A percentile compares a stretch with the other conserved stretches of the same genome.
Evolutionary conservation across 2,888 invertebrate genomes (phyloP).

Genomic region (Drosophila paracracens): DNA sequence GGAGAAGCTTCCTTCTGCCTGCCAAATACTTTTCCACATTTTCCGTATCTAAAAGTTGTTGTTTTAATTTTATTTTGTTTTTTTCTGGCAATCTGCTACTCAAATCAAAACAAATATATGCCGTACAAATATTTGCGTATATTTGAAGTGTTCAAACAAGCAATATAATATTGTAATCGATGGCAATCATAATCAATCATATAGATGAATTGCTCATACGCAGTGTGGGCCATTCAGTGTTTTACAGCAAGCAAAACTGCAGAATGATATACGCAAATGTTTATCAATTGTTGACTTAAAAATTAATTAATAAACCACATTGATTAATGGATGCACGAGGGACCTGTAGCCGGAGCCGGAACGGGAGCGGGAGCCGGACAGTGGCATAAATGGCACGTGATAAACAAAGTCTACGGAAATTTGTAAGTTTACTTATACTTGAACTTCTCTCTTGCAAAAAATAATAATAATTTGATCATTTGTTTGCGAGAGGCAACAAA

Average conservation of each 20-base stretch:
- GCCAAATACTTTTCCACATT: neutral
- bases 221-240: constrained; percentile 6
- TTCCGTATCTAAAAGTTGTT: neutral
- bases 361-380: constrained; percentile 1
- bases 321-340: constrained; percentile 63
- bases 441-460: constrained; percentile 29
- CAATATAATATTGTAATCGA: neutral
- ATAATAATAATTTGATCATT: constrained; percentile 52
- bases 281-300: constrained; percentile 44
- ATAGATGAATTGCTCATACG: constrained; percentile 33
- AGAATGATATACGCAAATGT: constrained; percentile 31
- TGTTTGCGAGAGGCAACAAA: constrained; percentile 22
- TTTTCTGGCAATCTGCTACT: neutral
- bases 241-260: neutral
- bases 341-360: neutral
- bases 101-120: neutral
- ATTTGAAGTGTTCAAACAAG: neutral
- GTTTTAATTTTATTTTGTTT: neutral
- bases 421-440: constrained; percentile 13
- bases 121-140: neutral
- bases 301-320: constrained; percentile 65
- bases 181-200: neutral
- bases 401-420: constrained; percentile 27
- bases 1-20: neutral
- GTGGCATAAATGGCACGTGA: constrained; percentile 60